Conservation (phyloP, 2,888 invertebrate genomes). For the Meghimatium bilineatum region DNA sequence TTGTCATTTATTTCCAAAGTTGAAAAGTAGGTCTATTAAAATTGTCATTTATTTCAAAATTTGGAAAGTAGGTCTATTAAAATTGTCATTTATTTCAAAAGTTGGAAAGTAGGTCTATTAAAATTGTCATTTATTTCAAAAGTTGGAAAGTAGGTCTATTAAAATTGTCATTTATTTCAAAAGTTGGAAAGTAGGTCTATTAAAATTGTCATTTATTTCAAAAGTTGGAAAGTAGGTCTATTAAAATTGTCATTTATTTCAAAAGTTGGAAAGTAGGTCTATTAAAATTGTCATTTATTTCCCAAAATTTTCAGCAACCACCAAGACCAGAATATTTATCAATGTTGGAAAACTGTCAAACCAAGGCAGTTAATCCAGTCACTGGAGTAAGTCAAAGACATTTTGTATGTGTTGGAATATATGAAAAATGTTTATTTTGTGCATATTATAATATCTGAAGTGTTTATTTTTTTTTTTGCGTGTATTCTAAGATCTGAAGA, state of each 20-base stretch:
- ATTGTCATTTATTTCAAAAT: not conserved
- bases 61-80: slow-evolving; percentile 17
- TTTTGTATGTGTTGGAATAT: not conserved
- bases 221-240: too few species aligned
- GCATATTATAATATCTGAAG: too few species aligned
- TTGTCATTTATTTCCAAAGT: not conserved
- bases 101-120: not conserved
- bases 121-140: not conserved
- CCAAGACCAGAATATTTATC: slow-evolving; percentile 94
- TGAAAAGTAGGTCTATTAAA: not conserved
- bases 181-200: too few species aligned
- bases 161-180: not conserved
- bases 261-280: too few species aligned
- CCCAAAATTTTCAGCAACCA: slow-evolving; percentile 83
- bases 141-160: not conserved
- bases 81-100: not conserved
- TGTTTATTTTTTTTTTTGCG: too few species aligned
- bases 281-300: not conserved
- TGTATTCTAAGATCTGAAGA: too few species aligned
- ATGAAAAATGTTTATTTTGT: too few species aligned
- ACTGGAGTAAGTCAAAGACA: slow-evolving; percentile 77
- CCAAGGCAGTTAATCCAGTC: slow-evolving; percentile 77
- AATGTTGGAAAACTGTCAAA: slow-evolving; percentile 84
- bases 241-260: not conserved
- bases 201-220: not conserved